Base-by-base conservation (phyloP, 2,888 invertebrate species). In the Pegoplata infirma region DNA sequence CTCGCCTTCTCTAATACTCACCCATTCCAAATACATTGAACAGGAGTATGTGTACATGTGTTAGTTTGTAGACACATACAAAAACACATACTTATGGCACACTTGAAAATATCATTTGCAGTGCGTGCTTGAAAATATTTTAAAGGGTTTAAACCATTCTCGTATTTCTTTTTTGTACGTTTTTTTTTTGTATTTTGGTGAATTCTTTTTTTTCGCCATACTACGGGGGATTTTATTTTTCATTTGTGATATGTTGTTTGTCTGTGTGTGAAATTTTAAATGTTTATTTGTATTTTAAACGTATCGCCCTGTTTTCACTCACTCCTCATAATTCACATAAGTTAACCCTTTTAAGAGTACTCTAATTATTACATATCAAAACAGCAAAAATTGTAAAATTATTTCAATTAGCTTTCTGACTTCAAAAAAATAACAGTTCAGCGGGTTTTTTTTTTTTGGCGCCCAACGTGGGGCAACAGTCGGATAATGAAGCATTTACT, bases 81-180 rank as follows among this genome's bases (percentile, higher is more conserved):
- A 59, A 44, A 55, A 69, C 63, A 67, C 47, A 68, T 68, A 49
- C 58, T 63, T 59, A 28, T 53, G 49, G 32, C 71, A 51, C 75
- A 73, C 81, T 82, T 76, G 72, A 80, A 77, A 81, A 76, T 73
- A 80, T 82, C 80, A 81, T 78, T 78, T 73, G 74, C 80, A 82
- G 81, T 74, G 79, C 80, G 81, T 79, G 82, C 80, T 80, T 77
- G 49, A 80, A 78, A 76, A 80, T 76, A 47, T 75, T 66, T 80
- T 51, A 81, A 81, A 82, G 76, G 81, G 69, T 81, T 82, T 80
- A 61, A 64, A 56, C 51, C 81, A 63, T 55, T 75, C 55, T 55
- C 25, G 7, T 28, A 10, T 25, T 19, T 51, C 12, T 59, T 49
- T 49, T 23, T 44, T 5, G n/a, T 46, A 19, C 36, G 21, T 51